These are phyloP conservation scores for Leptopilina clavipes DNA, from an alignment of 1,140 invertebrate genomes.

Conservation along the genomic window DNA sequence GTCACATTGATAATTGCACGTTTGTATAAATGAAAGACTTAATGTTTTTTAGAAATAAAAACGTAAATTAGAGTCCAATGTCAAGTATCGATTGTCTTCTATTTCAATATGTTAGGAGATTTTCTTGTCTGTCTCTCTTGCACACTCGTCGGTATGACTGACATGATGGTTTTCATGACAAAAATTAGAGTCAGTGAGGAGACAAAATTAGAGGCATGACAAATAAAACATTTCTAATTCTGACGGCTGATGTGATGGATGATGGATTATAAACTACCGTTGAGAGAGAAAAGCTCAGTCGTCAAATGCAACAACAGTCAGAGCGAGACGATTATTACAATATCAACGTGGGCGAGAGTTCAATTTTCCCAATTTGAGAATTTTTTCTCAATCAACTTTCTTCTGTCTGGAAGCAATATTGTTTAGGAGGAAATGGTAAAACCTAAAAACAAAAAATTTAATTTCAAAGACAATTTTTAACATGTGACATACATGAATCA, in stretches of 20 bases:
- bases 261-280: neutral
- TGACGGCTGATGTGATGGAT: conserved; percentile 2
- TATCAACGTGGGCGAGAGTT: too few relatives aligned
- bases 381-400: too few relatives aligned
- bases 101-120: neutral
- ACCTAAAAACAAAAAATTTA: too few relatives aligned
- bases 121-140: neutral
- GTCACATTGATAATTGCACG: neutral
- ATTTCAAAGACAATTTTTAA: too few relatives aligned
- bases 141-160: too few relatives aligned
- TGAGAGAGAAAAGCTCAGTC: neutral
- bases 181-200: neutral
- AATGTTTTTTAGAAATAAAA: neutral
- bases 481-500: too few relatives aligned
- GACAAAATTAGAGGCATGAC: neutral
- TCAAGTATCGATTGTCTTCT: neutral
- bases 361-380: too few relatives aligned
- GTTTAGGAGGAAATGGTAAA: too few relatives aligned
- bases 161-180: neutral
- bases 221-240: neutral
- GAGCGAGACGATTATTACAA: too few relatives aligned
- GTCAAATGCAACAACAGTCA: too few relatives aligned
- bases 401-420: too few relatives aligned
- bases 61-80: neutral
- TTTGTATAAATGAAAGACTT: neutral